Percentiles rank a stretch among this genome's conserved stretches.
phyloP scores from a whole-genome alignment of 2,888 invertebrate species.

The Scelioninae gen. 1 region DNA sequence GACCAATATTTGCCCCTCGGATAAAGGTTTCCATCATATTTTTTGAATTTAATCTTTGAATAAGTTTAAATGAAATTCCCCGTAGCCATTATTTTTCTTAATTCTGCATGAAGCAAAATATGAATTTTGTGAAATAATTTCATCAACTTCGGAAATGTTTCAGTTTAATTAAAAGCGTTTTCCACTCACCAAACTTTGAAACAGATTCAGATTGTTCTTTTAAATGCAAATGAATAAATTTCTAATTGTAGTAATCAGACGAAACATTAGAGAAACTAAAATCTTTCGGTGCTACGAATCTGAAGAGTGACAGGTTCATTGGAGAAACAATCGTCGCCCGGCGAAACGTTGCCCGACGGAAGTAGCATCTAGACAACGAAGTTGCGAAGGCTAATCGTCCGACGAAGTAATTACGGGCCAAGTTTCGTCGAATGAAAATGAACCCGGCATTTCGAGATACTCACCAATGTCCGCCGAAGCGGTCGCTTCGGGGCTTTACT shows the following conservation, averaged over 20 bases:
- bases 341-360: slow-evolving; percentile 48
- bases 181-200: too few species aligned
- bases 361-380: slow-evolving; percentile 61
- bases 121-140: too few species aligned
- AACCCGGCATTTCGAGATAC: slow-evolving; percentile 70
- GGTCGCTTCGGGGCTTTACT: slow-evolving; percentile 66
- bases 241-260: slow-evolving; percentile 55
- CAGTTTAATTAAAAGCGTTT: too few species aligned
- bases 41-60: too few species aligned
- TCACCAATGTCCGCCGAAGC: slow-evolving; percentile 69
- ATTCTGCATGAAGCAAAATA: too few species aligned
- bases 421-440: slow-evolving; percentile 74
- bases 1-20: too few species aligned
- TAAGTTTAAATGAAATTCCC: too few species aligned
- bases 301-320: slow-evolving; percentile 68
- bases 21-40: too few species aligned
- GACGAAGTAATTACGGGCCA: slow-evolving; percentile 73
- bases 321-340: slow-evolving; percentile 66
- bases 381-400: slow-evolving; percentile 70
- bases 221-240: slow-evolving; percentile 52
- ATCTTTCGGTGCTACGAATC: slow-evolving; percentile 50
- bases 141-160: too few species aligned
- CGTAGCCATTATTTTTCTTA: too few species aligned
- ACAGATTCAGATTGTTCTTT: slow-evolving; percentile 31
- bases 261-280: slow-evolving; percentile 50